Evolutionary conservation across 2,113 vertebrate genomes (phyloP), one percentile per base, ranked within the genome.

Genomic region (Siphamia tubifer): DNA sequence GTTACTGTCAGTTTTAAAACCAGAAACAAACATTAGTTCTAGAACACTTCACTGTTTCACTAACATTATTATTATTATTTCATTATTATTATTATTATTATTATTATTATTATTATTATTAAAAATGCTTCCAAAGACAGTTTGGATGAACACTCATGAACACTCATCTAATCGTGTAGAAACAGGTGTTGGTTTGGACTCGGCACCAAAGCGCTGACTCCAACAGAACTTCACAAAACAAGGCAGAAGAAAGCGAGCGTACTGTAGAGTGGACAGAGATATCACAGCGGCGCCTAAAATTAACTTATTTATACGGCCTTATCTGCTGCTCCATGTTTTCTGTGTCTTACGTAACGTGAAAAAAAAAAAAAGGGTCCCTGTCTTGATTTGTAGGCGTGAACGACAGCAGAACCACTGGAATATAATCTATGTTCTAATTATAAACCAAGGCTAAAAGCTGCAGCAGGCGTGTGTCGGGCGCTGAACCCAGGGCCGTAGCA

Each of bases 361-460:
- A 68, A n/a, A n/a, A n/a, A n/a, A n/a, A n/a, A n/a, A n/a, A 60
- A 40, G 36, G 4, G 2, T 72, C 53, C 43, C 58, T 49, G 55
- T 73, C 63, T 76, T 76, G 68, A 61, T 71, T 65, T 4, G 2
- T 30, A 68, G 68, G 49, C 27, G 53, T 47, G 56, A 39, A 70
- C 40, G 49, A 31, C 57, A 39, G 44, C n/a, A 25, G 60, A 58
- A 17, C 45, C 55, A 61, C 48, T 65, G 34, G 44, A 82, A 80
- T 63, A 72, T 78, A 62, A 84, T 87, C 79, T 66, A 74, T 71
- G 65, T 75, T 57, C 79, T 85, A 83, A 88, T 90, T 82, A 88
- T 81, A 75, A 87, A 77, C 71, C 68, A 25, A 66, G 81, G 74
- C 77, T 79, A 60, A 68, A 68, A 65, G 74, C 68, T 28, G 16